Conservation (phyloP, 2,113 vertebrate genomes). For the Mesembrinibis cayennensis region DNA sequence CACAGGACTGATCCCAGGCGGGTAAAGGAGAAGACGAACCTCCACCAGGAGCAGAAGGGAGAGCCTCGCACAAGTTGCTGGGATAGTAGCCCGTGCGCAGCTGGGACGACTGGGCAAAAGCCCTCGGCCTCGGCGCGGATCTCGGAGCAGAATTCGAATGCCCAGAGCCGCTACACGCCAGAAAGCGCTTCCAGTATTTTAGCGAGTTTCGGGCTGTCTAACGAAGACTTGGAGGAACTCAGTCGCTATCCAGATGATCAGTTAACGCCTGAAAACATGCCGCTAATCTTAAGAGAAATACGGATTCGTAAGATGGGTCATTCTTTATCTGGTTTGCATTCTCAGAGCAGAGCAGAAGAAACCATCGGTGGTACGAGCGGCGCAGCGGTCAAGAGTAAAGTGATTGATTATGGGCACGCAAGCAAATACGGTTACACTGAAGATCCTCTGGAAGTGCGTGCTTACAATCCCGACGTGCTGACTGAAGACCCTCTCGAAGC, state of each 20-base stretch:
- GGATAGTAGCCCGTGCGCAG: constrained; percentile 47
- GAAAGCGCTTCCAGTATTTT: constrained; percentile 91
- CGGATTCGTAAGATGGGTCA: constrained; percentile 84
- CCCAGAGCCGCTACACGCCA: constrained; percentile 80
- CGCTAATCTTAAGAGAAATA: constrained; percentile 89
- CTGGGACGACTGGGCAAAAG: constrained; percentile 30
- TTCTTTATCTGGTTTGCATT: constrained; percentile 12
- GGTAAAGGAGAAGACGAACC: constrained; percentile 69
- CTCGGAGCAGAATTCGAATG: constrained; percentile 50
- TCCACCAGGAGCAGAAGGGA: constrained; percentile 71
- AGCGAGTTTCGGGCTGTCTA: constrained; percentile 89
- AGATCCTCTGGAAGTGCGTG: constrained; percentile 68
- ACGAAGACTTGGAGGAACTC: constrained; percentile 90
- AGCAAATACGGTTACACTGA: constrained; percentile 84
- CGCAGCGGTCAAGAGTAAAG: constrained; percentile 78
- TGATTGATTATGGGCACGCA: constrained; percentile 93
- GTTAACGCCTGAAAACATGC: constrained; percentile 90
- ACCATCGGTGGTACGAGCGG: constrained; percentile 57
- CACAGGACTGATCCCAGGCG: constrained; percentile 72
- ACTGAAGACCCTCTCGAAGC: constrained; percentile 70
- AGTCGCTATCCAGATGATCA: constrained; percentile 91
- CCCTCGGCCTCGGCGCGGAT: neutral
- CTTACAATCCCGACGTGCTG: constrained; percentile 60
- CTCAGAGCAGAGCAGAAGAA: constrained; percentile 66
- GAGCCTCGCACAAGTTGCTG: constrained; percentile 55